Evolutionary conservation across 2,797 vertebrate species (phyloP).

Genomic region (Monodelphis domestica): DNA sequence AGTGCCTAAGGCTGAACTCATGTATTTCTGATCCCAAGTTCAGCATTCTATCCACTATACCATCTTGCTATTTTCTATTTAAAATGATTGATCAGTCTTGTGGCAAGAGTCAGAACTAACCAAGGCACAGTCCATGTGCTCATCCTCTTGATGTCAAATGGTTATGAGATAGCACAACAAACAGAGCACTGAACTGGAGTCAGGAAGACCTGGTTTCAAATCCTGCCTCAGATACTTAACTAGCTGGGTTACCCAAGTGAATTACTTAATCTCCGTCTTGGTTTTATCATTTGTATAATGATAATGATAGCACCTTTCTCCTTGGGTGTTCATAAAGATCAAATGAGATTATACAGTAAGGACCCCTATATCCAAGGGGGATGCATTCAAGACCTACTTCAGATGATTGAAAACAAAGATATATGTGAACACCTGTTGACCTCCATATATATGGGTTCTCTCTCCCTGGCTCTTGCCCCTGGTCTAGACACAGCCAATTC

Average conservation of each 20-base stretch:
- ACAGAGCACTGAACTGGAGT: not conserved
- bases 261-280: not conserved
- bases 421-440: no score
- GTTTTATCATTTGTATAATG: not conserved
- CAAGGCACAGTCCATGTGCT: not conserved
- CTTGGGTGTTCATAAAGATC: no score
- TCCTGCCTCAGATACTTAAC: not conserved
- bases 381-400: no score
- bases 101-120: not conserved
- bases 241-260: not conserved
- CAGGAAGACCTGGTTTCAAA: not conserved
- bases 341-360: not conserved
- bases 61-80: not conserved
- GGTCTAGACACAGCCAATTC: no score
- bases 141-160: not conserved
- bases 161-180: not conserved
- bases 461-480: no score
- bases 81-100: not conserved
- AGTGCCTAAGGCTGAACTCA: not conserved
- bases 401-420: no score
- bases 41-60: not conserved
- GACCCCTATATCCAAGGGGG: no score
- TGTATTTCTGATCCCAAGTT: not conserved
- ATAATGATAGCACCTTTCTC: not conserved
- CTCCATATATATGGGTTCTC: no score